Evolutionary conservation across 1,140 invertebrate species (phyloP).

Genomic region (Sminthurinus signatus): DNA sequence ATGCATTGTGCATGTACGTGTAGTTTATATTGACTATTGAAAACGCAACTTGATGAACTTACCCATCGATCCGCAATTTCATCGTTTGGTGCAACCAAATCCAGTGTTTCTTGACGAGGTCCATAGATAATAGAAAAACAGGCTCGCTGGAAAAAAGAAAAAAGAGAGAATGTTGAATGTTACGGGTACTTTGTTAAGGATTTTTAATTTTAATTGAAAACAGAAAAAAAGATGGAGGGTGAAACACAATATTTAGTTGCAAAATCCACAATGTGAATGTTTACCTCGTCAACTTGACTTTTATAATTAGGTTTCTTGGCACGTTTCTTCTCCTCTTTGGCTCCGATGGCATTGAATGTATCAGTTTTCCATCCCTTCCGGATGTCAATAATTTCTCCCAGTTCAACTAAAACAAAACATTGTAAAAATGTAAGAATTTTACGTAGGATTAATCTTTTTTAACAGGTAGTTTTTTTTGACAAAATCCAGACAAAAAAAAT

Average conservation of each 20-base stretch:
- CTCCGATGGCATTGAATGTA: conserved; percentile 48
- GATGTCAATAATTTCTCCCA: conserved; percentile 48
- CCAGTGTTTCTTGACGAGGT: conserved; percentile 46
- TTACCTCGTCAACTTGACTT: conserved; percentile 46
- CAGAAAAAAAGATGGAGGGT: too few relatives aligned
- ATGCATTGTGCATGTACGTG: too few relatives aligned
- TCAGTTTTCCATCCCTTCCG: conserved; percentile 50
- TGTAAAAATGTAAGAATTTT: too few relatives aligned
- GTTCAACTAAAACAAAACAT: conserved; percentile 42
- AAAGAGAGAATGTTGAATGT: too few relatives aligned
- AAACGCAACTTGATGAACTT: too few relatives aligned
- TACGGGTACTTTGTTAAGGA: too few relatives aligned
- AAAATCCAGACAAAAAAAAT: neutral
- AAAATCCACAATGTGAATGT: too few relatives aligned
- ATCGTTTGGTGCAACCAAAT: conserved; percentile 48
- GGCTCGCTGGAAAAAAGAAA: too few relatives aligned
- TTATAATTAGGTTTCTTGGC: conserved; percentile 34
- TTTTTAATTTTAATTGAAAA: too few relatives aligned
- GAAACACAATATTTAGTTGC: too few relatives aligned
- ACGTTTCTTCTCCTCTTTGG: conserved; percentile 41
- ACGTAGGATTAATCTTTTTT: too few relatives aligned
- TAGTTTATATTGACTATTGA: too few relatives aligned
- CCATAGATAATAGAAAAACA: conserved; percentile 52
- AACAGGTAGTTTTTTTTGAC: neutral
- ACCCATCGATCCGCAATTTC: conserved; percentile 50